Conservation (phyloP, 37 sponge, comb jelly and placozoan species). For the Aplysina aerophoba region DNA sequence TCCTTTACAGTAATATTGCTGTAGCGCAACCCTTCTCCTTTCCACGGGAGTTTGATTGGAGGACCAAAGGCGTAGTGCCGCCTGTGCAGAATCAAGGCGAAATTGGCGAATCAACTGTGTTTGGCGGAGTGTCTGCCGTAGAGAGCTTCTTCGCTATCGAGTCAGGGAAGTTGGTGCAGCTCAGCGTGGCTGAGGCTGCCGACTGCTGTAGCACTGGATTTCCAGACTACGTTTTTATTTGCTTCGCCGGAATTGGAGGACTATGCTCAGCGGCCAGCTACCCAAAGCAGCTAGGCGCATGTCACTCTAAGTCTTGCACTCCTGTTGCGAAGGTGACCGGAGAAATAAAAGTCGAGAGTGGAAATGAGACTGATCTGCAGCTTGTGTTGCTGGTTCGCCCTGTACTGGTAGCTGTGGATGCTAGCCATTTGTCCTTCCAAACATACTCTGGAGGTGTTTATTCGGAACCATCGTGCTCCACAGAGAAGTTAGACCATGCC, state of each 20-base stretch:
- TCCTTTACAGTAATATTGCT: too few species aligned
- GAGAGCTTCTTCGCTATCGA: conserved; percentile 52
- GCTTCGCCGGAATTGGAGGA: conserved; percentile 55
- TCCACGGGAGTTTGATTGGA: conserved; percentile 59
- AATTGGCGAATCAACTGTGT: conserved; percentile 5
- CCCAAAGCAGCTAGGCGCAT: not conserved
- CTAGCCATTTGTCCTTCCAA: conserved; percentile 48
- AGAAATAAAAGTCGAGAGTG: conserved; percentile 25
- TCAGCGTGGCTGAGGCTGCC: conserved; percentile 46
- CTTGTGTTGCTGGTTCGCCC: conserved; percentile 61
- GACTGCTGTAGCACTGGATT: conserved; percentile 54
- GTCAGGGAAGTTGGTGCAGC: conserved; percentile 43
- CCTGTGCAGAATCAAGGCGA: conserved; percentile 65
- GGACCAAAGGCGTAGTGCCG: conserved; percentile 64
- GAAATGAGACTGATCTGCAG: conserved; percentile 54
- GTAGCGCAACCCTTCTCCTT: not conserved
- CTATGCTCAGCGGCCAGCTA: conserved; percentile 43
- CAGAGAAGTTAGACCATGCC: conserved; percentile 47
- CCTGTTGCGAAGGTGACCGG: conserved; percentile 39
- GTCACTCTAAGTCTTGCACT: conserved; percentile 25
- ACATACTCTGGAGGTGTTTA: conserved; percentile 59
- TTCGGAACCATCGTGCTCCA: conserved; percentile 54
- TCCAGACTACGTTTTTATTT: not conserved
- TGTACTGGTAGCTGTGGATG: conserved; percentile 52
- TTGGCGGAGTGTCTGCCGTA: conserved; percentile 35